Conservation (phyloP, 2,888 invertebrate genomes). For the Ceriagrion tenellum region DNA sequence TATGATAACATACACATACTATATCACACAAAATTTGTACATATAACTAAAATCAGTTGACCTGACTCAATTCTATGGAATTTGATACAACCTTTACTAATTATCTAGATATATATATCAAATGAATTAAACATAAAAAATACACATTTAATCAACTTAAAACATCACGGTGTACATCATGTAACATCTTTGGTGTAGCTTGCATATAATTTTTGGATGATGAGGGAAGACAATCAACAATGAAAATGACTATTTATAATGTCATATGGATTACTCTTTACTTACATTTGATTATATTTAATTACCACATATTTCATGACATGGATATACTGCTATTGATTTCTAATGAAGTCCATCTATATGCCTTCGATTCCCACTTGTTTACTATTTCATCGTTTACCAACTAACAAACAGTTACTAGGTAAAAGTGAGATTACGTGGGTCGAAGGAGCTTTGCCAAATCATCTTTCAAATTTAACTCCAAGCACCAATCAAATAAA, state of each 20-base stretch:
- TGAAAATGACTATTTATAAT: neutral
- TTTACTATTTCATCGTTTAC: no score
- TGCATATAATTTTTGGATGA: neutral
- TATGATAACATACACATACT: neutral
- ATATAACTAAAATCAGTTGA: neutral
- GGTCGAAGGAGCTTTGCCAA: neutral
- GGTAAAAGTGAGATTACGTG: no score
- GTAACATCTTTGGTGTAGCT: conserved; percentile 10
- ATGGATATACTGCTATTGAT: neutral
- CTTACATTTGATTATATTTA: neutral
- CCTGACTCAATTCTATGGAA: neutral
- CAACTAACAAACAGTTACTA: no score
- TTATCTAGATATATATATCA: neutral
- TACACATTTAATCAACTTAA: neutral
- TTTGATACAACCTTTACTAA: neutral
- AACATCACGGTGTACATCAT: neutral
- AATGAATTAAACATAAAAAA: neutral
- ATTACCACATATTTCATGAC: neutral
- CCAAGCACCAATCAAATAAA: neutral
- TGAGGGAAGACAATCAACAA: neutral
- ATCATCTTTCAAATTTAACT: neutral
- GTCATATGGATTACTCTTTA: neutral
- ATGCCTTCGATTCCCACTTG: neutral
- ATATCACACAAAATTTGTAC: neutral
- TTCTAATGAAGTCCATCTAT: neutral